phyloP scores from a whole-genome alignment of 2,888 invertebrate species.

The Crematogaster levior region DNA sequence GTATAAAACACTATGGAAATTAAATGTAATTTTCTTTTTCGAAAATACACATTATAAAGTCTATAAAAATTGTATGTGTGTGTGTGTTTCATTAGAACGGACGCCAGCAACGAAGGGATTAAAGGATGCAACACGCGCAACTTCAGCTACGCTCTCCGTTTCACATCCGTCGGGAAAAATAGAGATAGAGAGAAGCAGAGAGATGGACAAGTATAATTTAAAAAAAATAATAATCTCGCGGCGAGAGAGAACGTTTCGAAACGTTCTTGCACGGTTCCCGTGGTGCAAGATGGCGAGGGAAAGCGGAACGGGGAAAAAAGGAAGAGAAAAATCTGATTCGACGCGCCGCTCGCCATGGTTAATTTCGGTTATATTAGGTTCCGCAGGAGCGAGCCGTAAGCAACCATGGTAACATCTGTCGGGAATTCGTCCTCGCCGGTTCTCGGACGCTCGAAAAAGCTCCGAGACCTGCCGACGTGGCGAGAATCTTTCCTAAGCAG shows the following conservation, averaged over 20 bases:
- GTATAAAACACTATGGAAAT: background rate
- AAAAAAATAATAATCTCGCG: conserved; percentile 20
- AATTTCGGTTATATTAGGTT: conserved; percentile 77
- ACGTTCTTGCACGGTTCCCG: conserved; percentile 55
- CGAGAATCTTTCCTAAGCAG: conserved; percentile 66
- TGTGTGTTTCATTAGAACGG: conserved; percentile 5
- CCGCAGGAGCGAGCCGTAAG: conserved; percentile 72
- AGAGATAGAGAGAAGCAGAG: background rate
- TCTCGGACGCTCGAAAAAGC: conserved; percentile 62
- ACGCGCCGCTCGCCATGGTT: conserved; percentile 67
- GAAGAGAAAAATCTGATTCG: conserved; percentile 59
- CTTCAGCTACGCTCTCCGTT: background rate
- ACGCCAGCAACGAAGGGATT: background rate
- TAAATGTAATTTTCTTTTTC: conserved; percentile 10
- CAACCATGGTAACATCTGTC: conserved; percentile 74
- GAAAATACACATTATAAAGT: conserved; percentile 3
- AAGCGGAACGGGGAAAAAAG: conserved; percentile 25
- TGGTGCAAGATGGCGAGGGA: conserved; percentile 61
- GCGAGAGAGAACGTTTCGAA: conserved; percentile 11
- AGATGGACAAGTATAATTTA: conserved; percentile 15
- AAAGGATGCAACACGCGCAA: conserved; percentile 4
- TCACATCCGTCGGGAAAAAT: background rate
- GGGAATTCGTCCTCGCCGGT: conserved; percentile 66
- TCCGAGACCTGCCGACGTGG: conserved; percentile 58
- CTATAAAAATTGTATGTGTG: background rate